Conservation (phyloP, 2,113 vertebrate genomes). For the Gambusia affinis region DNA sequence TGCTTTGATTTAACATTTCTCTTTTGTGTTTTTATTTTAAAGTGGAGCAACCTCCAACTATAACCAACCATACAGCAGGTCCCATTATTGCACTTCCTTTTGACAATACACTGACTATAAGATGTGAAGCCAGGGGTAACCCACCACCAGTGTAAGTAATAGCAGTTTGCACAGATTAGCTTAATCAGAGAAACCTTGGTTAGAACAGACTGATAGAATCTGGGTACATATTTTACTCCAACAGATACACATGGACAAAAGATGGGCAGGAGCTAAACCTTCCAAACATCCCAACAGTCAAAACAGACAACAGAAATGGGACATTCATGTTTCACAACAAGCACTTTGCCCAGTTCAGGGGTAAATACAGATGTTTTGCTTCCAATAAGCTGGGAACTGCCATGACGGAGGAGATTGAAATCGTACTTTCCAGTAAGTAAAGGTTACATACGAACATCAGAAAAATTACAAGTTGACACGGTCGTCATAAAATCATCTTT, state of each 20-base stretch:
- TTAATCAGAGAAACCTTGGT: not conserved
- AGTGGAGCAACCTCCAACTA: constrained; percentile 93
- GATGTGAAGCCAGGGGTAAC: constrained; percentile 91
- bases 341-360: constrained; percentile 81
- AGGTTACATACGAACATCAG: not conserved
- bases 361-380: constrained; percentile 92
- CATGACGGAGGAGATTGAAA: constrained; percentile 87
- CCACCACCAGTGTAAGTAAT: constrained; percentile 88
- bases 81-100: constrained; percentile 86
- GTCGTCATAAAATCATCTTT: not conserved
- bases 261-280: constrained; percentile 84
- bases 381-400: constrained; percentile 88
- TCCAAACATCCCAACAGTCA: constrained; percentile 73
- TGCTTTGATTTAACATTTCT: not conserved
- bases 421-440: constrained; percentile 87
- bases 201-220: not conserved
- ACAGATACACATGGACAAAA: constrained; percentile 92
- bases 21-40: constrained; percentile 32
- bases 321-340: constrained; percentile 85
- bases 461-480: not conserved
- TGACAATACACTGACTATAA: constrained; percentile 84
- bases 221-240: not conserved
- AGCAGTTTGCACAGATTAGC: not conserved
- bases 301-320: constrained; percentile 76
- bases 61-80: constrained; percentile 80